Base-by-base conservation (phyloP, 1,140 invertebrate species). In the Schmidtea mediterranea region DNA sequence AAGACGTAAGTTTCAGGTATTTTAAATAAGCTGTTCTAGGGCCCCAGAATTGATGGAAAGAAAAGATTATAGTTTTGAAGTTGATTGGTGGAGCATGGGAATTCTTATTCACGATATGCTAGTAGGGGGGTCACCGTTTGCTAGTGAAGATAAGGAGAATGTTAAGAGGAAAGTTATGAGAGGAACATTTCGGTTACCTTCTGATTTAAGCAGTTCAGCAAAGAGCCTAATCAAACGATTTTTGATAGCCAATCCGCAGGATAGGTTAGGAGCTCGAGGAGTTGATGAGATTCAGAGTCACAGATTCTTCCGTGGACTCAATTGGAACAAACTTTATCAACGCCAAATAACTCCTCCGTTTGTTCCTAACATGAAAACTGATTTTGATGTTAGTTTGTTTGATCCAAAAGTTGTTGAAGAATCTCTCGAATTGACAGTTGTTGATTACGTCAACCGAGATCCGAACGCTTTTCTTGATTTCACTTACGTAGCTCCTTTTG, bases 11-110 rank as follows among this genome's bases (percentile, higher is more conserved):
- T 6, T 32, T 6, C 5, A 6, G 3, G 3, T 6, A 3, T 32
- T 6, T 32, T 3, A 32, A 32, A 32, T 32, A 32, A 6, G 3
- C 10, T 32, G 10, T 3, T 48, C 56, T 53, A 51, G 52, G 55
- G 56, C 51, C 51, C 70, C 69, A 10, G 64, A 90, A 81, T 89
- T 92, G 58, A 79, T 94, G 50, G 79, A 89, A 73, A 87, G 89
- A 36, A 71, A 80, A 55, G 83, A 86, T 60, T 98, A 98, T 68
- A 94, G 92, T 62, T 79, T 89, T 58, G 71, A 82, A 22, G 90
- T 97, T 6, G 90, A 97, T 69, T 98, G 87, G 86, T 98, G 90
- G 90, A 89, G 86, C 3, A 90, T 90, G 64, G 90, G 89, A 32
- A 81, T 97, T 41, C 68, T 94, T 21, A 65, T 94, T 18, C 95